Conservation (phyloP, 2,797 vertebrate genomes). For the Gallinago stenura region DNA sequence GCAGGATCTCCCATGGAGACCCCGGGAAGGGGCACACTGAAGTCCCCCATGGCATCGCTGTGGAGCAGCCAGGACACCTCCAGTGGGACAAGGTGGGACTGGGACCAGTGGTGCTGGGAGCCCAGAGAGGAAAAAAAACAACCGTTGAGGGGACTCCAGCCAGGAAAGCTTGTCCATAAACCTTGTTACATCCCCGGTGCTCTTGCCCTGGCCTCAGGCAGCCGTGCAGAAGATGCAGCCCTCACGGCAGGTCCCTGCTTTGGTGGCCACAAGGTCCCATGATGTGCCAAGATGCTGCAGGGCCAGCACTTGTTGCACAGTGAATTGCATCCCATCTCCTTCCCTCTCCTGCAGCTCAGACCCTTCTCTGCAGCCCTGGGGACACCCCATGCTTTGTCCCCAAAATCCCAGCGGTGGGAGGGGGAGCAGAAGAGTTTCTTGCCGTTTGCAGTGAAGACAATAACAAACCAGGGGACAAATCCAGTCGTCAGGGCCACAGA, state of each 20-base stretch:
- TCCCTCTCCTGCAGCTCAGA: neutral
- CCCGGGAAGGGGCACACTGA: accelerated
- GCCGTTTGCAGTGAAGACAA: neutral
- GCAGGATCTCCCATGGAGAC: accelerated
- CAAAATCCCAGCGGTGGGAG: accelerated
- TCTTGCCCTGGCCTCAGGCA: neutral
- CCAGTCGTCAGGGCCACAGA: neutral
- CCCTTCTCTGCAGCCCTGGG: neutral
- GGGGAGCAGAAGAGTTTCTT: neutral
- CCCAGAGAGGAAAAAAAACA: neutral
- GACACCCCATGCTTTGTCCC: neutral
- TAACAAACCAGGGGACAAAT: neutral
- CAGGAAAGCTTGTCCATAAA: neutral
- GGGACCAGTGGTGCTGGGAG: neutral
- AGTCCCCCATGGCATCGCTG: accelerated
- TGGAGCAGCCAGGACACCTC: accelerated
- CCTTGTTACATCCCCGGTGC: neutral
- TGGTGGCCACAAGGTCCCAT: accelerated
- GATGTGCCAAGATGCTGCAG: neutral
- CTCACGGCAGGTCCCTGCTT: neutral
- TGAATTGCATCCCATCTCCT: accelerated
- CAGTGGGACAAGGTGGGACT: accelerated
- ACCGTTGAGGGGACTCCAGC: neutral
- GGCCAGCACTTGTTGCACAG: neutral
- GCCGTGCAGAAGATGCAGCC: neutral